Evolutionary conservation across 2,113 vertebrate species (phyloP).

Genomic region (Guaruba guarouba): DNA sequence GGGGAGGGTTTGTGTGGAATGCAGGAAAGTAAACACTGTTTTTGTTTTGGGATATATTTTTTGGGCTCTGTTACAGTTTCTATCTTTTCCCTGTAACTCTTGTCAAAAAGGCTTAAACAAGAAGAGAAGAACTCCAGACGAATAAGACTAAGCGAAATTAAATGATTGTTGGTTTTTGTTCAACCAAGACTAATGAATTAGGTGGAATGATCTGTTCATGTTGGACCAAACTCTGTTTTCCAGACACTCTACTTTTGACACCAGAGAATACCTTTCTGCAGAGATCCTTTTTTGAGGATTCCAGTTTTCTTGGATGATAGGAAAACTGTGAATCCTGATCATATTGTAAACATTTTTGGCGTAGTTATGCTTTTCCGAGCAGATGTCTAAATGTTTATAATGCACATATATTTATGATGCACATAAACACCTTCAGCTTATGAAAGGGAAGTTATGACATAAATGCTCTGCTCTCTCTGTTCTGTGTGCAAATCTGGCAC

Average conservation of each 20-base stretch:
- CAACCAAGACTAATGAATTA: background rate
- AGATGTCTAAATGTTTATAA: background rate
- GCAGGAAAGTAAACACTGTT: background rate
- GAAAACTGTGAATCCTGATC: background rate
- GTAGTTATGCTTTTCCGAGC: background rate
- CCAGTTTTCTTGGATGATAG: background rate
- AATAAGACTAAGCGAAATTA: background rate
- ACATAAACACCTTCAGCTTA: background rate
- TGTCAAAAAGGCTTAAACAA: conserved; percentile 49
- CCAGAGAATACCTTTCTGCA: background rate
- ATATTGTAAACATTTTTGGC: background rate
- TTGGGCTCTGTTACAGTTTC: conserved; percentile 3
- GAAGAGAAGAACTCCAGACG: conserved; percentile 8
- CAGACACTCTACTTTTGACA: background rate
- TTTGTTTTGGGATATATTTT: conserved; percentile 10
- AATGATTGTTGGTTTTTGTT: background rate
- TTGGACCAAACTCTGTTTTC: background rate
- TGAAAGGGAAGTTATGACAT: background rate
- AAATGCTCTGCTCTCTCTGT: background rate
- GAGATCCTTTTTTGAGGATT: background rate
- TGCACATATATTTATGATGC: background rate
- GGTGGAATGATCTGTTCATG: background rate
- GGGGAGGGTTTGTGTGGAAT: background rate
- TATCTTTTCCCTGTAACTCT: conserved; percentile 19
- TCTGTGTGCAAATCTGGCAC: background rate